Percentiles rank a stretch among this genome's conserved stretches.
These are phyloP conservation scores for Idaea biselata DNA, from an alignment of 2,888 invertebrate genomes.

Conservation along the genomic window DNA sequence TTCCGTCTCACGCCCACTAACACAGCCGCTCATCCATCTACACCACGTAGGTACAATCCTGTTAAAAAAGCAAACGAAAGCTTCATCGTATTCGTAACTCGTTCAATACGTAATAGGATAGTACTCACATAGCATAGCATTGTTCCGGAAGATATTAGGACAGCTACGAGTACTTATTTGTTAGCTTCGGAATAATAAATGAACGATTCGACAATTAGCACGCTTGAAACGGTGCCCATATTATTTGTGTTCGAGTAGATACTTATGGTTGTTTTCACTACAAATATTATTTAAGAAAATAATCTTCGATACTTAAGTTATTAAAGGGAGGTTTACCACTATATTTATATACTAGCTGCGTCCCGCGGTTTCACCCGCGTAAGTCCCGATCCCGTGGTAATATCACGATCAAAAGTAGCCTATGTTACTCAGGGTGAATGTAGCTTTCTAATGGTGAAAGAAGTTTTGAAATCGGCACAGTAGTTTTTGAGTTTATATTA, in stretches of 20 bases:
- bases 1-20: constrained; percentile 59
- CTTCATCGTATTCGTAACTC: constrained; percentile 47
- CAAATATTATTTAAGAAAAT: too few relatives aligned
- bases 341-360: too few relatives aligned
- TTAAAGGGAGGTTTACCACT: too few relatives aligned
- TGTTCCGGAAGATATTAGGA: constrained; percentile 29
- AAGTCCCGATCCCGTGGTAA: too few relatives aligned
- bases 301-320: too few relatives aligned
- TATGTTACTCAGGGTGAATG: too few relatives aligned
- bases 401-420: too few relatives aligned
- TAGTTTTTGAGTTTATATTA: too few relatives aligned
- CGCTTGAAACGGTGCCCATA: neutral
- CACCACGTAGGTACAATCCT: constrained; percentile 40
- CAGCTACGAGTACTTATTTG: constrained; percentile 29
- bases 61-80: constrained; percentile 59
- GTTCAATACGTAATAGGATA: constrained; percentile 57
- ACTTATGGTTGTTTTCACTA: too few relatives aligned
- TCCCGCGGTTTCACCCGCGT: too few relatives aligned
- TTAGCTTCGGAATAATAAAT: constrained; percentile 27
- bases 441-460: too few relatives aligned
- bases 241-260: neutral
- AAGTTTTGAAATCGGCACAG: too few relatives aligned
- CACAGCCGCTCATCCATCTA: constrained; percentile 53
- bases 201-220: constrained; percentile 18
- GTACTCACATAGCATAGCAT: constrained; percentile 47